Evolutionary conservation across 2,888 invertebrate species (phyloP), one percentile per base, ranked within the genome.

Genomic region (Dasysyrphus tricinctus): DNA sequence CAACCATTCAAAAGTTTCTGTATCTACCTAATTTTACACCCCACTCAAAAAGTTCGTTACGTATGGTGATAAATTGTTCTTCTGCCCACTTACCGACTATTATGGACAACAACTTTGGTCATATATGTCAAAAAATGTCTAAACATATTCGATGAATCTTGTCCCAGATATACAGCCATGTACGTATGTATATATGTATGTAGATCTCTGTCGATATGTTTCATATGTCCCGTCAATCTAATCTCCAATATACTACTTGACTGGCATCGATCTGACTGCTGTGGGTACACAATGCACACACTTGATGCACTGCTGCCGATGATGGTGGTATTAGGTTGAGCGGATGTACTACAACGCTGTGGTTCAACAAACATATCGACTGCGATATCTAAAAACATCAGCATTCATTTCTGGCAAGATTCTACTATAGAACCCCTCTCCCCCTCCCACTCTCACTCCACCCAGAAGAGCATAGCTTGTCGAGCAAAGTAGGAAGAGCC

Each of bases 271-370:
- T 67, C 65, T 72, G 59, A 51, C 72, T 65, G 44, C 34, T 83
- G 65, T 70, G 16, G 42, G 16, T 57, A 49, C 47, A 65, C 12
- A 63, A 73, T 47, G 16, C 16, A 32, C 44, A 61, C 69, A 65
- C 29, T 65, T 56, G 69, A 47, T 49, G 54, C 16, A 54, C 39
- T 57, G 49, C 47, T 63, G 69, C 29, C 47, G 70, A 51, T 51
- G 78, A 44, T 61, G 70, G 51, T 51, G 11, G 56, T 56, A 70
- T 59, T 74, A 81, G 73, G 73, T 85, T 80, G 80, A 85, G 32
- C 85, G 81, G 84, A 85, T 85, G 72, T 85, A 47, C 76, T 77
- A 80, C 80, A 49, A 49, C 67, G 63, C 44, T 75, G 65, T 65
- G 72, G 59, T 59, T 65, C 72, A 77, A 70, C 77, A 81, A 85